Evolutionary conservation across 2,797 vertebrate genomes (phyloP).

Genomic region (Furcifer pardalis): DNA sequence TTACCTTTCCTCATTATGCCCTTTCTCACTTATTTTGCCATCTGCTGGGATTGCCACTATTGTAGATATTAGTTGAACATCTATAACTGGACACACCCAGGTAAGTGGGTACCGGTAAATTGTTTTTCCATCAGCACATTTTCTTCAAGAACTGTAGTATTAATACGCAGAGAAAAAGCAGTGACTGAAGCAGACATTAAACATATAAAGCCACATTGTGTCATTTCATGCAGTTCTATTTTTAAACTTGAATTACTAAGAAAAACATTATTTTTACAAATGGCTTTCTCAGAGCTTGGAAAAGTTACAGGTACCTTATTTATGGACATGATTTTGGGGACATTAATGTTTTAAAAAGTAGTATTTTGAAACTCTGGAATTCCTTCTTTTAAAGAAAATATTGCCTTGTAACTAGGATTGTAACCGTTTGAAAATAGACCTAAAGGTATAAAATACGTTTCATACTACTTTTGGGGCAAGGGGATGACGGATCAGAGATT

Average conservation of each 20-base stretch:
- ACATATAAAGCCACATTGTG: neutral
- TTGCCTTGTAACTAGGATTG: neutral
- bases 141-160: neutral
- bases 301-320: no score
- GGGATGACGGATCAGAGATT: no score
- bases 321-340: no score
- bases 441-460: neutral
- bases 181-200: neutral
- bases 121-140: neutral
- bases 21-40: neutral
- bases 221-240: neutral
- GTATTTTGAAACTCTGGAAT: neutral
- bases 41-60: neutral
- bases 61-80: neutral
- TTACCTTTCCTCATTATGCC: neutral
- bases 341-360: no score
- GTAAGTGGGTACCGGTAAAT: no score
- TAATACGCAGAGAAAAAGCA: neutral
- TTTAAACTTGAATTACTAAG: neutral
- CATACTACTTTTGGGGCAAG: neutral
- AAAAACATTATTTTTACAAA: neutral
- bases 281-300: neutral
- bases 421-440: neutral
- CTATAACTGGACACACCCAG: neutral
- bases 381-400: neutral